Conservation (phyloP, 2,888 invertebrate species). For the Drosophila pseudotakahashii region DNA sequence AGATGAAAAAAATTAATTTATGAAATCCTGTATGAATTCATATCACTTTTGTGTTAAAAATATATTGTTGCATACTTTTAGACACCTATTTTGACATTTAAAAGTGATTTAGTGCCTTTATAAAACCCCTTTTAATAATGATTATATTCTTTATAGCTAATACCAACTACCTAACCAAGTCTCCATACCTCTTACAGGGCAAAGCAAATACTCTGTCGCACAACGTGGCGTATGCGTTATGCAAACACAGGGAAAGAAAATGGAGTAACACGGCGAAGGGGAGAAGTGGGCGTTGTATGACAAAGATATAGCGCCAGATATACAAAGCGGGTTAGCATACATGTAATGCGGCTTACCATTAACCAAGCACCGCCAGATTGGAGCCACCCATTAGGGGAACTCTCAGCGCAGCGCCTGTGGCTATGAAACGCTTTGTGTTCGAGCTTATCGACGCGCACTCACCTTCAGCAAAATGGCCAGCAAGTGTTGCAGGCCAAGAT, state of each 20-base stretch:
- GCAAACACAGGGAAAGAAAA: constrained; percentile 40
- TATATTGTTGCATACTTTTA: no score
- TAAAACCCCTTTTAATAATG: no score
- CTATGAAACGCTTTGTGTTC: constrained; percentile 8
- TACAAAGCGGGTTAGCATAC: constrained; percentile 16
- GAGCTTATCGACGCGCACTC: constrained; percentile 41
- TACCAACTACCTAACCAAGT: neutral
- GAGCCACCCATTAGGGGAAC: constrained; percentile 12
- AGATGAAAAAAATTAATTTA: neutral
- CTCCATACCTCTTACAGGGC: neutral
- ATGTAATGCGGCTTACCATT: constrained; percentile 36
- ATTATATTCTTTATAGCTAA: no score
- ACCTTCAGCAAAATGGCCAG: constrained; percentile 83
- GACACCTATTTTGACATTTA: no score
- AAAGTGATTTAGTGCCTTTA: no score
- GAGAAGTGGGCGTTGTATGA: constrained; percentile 27
- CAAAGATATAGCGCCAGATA: constrained; percentile 44
- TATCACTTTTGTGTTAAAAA: no score
- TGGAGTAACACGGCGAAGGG: constrained; percentile 4
- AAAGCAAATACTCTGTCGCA: constrained; percentile 22
- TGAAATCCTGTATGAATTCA: no score
- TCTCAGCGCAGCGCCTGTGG: constrained; percentile 9
- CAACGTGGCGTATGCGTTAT: constrained; percentile 63
- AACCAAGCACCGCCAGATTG: neutral
- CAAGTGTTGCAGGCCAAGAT: constrained; percentile 78